Evolutionary conservation across 2,113 vertebrate genomes (phyloP).

Genomic region (Dromaius novaehollandiae): DNA sequence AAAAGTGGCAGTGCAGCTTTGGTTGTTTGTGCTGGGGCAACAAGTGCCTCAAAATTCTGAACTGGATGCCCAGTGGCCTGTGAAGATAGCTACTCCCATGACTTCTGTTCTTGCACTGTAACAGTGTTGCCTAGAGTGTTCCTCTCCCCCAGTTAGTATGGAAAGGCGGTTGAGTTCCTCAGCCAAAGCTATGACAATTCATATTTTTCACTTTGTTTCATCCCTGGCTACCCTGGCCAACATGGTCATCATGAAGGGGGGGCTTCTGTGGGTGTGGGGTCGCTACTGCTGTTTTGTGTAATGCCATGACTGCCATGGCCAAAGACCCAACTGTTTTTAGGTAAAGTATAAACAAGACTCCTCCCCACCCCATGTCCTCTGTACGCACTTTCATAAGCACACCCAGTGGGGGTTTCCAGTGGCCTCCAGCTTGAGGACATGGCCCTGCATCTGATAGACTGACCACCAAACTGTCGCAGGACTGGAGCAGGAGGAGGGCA

Average conservation of each 20-base stretch:
- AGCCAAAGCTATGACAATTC: background rate
- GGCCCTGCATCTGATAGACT: background rate
- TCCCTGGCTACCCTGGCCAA: background rate
- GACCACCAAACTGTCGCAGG: background rate
- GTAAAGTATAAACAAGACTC: too few relatives aligned
- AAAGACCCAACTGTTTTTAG: too few relatives aligned
- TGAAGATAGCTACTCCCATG: background rate
- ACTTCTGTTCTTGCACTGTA: background rate
- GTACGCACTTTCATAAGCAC: background rate
- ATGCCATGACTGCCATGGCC: fast-evolving
- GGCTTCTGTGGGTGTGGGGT: background rate
- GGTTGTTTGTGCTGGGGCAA: background rate
- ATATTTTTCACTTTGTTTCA: background rate
- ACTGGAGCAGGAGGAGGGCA: background rate
- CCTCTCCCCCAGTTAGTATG: background rate
- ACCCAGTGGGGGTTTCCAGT: background rate
- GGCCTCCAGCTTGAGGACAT: background rate
- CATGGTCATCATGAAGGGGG: background rate
- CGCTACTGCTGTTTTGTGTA: background rate
- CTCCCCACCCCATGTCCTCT: background rate
- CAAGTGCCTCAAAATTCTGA: background rate
- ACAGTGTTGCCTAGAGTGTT: background rate
- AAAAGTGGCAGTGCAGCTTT: background rate
- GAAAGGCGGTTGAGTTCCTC: background rate
- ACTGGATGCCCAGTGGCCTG: background rate